Evolutionary conservation across 2,797 vertebrate species (phyloP), one percentile per base, ranked within the genome.

Genomic region (Tapera naevia): DNA sequence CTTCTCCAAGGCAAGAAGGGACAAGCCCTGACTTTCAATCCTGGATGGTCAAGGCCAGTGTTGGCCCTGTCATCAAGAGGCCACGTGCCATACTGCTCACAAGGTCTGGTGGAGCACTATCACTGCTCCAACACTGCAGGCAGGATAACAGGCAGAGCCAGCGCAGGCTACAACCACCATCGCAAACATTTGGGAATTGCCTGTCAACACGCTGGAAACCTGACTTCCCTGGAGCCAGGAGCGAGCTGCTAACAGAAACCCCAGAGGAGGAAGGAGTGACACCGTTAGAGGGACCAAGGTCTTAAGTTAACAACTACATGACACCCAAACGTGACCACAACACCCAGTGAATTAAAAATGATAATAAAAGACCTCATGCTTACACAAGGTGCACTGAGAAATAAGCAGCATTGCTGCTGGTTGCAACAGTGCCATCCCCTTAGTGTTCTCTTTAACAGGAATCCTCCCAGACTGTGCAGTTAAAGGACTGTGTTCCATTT

Each of bases 71-170:
- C 45, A 46, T 22, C 45, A 46, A 46, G 45, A 21, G 18, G 21
- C 45, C 45, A 22, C 19, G 11, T 21, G 45, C 45, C 45, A 22
- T 17, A 46, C 19, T 4, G 28, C 51, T 67, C 41, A 6, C 7
- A 2, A 2, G 13, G 33, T 46, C 37, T 12, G 32, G 39, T 24
- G 78, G 56, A 60, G 32, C 32, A 5, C 25, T 8, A 13, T 25
- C 2, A 9, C 45, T 5, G 13, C 53, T 43, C 35, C 35, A 11
- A 4, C 0, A 8, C 53, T 5, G 1, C 0, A 4, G 35, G 43
- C 45, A 67, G 71, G 27, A 53, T 83, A 76, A 60, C 64, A 3
- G 1, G 56, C n/a, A n/a, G 28, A 70, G 54, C 62, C 64, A 18
- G 19, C 27, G 24, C 17, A 10, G 45, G 28, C 54, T 60, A 27